Conservation (phyloP, 2,797 vertebrate genomes). For the Leuciscus waleckii region DNA sequence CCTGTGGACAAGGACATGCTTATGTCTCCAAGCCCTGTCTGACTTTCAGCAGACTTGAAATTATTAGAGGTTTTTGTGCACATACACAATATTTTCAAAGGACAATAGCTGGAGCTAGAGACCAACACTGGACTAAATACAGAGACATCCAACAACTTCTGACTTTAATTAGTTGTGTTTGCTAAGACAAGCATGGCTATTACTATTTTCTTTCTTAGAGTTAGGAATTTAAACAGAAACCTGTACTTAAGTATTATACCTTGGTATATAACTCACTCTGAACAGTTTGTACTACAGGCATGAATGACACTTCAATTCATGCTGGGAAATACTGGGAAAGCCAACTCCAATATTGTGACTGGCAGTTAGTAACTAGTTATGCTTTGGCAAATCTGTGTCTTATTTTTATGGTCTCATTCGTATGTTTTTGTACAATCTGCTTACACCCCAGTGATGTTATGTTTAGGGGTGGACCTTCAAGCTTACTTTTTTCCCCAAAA, state of each 20-base stretch:
- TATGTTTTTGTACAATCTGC: neutral
- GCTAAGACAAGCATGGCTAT: neutral
- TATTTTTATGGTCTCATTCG: neutral
- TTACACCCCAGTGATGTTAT: neutral
- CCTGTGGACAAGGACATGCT: conserved; percentile 4
- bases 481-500: neutral
- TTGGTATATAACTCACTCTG: neutral
- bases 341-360: neutral
- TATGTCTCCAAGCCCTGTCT: conserved; percentile 5
- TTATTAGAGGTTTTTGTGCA: neutral
- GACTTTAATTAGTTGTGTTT: conserved; percentile 2
- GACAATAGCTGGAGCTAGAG: conserved; percentile 19
- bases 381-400: neutral
- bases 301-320: neutral
- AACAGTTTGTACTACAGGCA: neutral
- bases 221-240: conserved; percentile 2
- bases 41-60: conserved; percentile 22
- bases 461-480: neutral
- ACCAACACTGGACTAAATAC: neutral
- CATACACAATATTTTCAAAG: conserved; percentile 18
- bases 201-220: conserved; percentile 1
- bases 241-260: neutral
- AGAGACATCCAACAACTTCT: neutral
- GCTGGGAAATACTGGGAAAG: neutral
- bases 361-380: neutral